Evolutionary conservation across 2,888 invertebrate genomes (phyloP), one percentile per base, ranked within the genome.

Genomic region (Scelioninae gen. 2): DNA sequence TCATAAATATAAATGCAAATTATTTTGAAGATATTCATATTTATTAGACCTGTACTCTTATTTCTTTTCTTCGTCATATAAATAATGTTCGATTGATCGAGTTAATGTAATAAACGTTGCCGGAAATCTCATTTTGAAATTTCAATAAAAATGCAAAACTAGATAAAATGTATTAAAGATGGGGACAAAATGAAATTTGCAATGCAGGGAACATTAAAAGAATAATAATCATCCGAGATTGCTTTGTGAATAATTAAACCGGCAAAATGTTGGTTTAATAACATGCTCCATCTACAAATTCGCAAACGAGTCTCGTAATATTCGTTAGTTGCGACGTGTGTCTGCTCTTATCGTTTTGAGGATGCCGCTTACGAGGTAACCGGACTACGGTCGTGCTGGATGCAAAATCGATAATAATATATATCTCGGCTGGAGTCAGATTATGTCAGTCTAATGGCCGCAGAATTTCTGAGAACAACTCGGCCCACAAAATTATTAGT

Each of bases 331-430:
- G 71, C 71, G 64, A 68, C 67, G 69, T 71, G 57, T 61, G 69
- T 64, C 71, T 68, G 68, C 61, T 71, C 71, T 76, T 71, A 76
- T 76, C 73, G 48, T 73, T 74, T 64, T 71, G 61, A 76, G 73
- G 70, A 70, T 73, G 71, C 63, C 68, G 73, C 45, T 71, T 64
- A 70, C 61, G 75, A 67, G 68, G 55, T 67, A 73, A 73, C 73
- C 71, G 73, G 75, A 71, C 63, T 74, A 68, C 68, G 68, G 71
- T 64, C 65, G 68, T 55, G 60, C 63, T 65, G 71, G 73, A 74
- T 74, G 69, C 61, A 72, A 76, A 76, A 76, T 76, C 76, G 73
- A 74, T 74, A 73, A 45, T 64, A 68, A 68, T 69, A 72, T 74
- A 72, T 73, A 68, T 68, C 63, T 71, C 57, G 53, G 41, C 39